Evolutionary conservation across 37 sponge, comb jelly and placozoan species (phyloP).

Genomic region (Halisarca cf. caerulea): DNA sequence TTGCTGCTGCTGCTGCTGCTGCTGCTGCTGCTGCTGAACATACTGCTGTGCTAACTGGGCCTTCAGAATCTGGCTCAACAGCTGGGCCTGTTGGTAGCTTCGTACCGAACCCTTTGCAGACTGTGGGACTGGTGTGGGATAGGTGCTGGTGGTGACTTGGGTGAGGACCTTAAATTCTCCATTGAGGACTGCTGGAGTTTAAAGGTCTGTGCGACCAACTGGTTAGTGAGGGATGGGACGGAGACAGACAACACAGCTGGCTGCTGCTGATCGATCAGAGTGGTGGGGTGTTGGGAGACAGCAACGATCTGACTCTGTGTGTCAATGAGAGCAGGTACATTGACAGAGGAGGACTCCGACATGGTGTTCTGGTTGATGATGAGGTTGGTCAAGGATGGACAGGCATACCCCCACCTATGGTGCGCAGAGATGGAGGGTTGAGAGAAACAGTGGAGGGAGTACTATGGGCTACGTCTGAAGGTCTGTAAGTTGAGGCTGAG

Average conservation of each 20-base stretch:
- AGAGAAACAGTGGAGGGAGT: too few relatives aligned
- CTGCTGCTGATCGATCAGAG: neutral
- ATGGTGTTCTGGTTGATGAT: neutral
- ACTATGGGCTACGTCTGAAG: neutral
- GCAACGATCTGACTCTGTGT: neutral
- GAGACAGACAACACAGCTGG: neutral
- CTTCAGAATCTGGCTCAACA: neutral
- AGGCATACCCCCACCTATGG: too few relatives aligned
- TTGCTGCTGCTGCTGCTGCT: conserved; percentile 3
- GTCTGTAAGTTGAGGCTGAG: neutral
- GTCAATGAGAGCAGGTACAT: neutral
- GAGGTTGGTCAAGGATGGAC: neutral
- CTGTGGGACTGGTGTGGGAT: neutral
- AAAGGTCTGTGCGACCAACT: conserved; percentile 7
- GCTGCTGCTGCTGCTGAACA: conserved; percentile 12
- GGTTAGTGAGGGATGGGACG: neutral
- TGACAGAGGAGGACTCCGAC: neutral
- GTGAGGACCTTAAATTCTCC: conserved; percentile 18
- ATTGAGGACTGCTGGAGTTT: neutral
- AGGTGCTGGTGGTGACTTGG: conserved; percentile 2
- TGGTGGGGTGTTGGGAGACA: neutral
- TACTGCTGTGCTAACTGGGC: neutral
- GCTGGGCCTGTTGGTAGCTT: neutral
- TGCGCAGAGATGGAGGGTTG: too few relatives aligned
- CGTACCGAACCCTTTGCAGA: neutral